Conservation (phyloP, 2,113 vertebrate genomes). For the Mastomys natalensis region DNA sequence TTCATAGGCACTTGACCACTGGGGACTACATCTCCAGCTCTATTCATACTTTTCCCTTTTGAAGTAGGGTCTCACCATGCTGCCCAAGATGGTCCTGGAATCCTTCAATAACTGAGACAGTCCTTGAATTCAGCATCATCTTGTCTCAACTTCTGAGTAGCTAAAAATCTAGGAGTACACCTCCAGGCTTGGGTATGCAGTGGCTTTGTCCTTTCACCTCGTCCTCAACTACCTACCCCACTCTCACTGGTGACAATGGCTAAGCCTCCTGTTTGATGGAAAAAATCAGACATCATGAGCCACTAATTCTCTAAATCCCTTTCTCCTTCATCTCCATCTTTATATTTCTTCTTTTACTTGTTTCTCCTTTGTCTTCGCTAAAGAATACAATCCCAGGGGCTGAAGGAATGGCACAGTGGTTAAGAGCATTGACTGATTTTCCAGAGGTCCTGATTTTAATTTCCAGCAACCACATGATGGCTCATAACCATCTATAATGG, state of each 20-base stretch:
- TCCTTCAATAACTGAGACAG: not conserved
- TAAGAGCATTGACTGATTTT: too few relatives aligned
- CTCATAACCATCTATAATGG: too few relatives aligned
- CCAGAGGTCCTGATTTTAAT: too few relatives aligned
- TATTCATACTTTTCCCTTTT: not conserved
- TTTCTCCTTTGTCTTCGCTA: not conserved
- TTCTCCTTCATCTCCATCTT: not conserved
- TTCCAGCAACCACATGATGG: too few relatives aligned
- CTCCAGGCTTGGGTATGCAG: not conserved
- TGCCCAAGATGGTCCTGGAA: not conserved
- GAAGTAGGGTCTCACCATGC: not conserved
- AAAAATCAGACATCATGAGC: not conserved
- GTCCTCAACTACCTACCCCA: not conserved
- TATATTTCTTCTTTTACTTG: not conserved
- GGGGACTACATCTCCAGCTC: not conserved
- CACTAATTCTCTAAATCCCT: not conserved
- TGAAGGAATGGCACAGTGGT: too few relatives aligned
- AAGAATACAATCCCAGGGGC: not conserved
- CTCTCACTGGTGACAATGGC: not conserved
- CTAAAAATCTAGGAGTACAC: too few relatives aligned
- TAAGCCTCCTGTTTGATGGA: not conserved
- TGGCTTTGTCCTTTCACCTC: not conserved
- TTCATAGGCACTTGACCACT: not conserved
- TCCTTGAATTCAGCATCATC: not conserved
- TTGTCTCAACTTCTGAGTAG: not conserved